Evolutionary conservation across 2,797 vertebrate genomes (phyloP).

Genomic region (Scyliorhinus canicula): DNA sequence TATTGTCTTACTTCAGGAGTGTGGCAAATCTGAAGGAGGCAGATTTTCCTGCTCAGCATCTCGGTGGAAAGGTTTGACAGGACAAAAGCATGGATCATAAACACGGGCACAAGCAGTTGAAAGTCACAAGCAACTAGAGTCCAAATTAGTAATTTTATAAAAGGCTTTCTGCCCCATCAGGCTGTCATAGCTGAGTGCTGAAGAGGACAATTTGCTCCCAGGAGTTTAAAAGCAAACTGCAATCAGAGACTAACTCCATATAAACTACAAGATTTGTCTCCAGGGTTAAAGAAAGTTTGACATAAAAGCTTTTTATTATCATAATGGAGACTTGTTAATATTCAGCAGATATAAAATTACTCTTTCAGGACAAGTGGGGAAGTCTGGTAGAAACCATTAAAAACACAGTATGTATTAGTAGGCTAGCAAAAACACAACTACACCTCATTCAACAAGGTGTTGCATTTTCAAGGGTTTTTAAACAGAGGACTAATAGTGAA

Average conservation of each 20-base stretch:
- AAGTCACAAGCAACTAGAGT: not conserved
- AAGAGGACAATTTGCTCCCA: not conserved
- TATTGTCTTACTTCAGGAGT: not conserved
- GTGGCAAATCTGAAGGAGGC: not conserved
- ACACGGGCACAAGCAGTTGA: not conserved
- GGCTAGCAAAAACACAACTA: too few relatives aligned
- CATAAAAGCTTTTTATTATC: not conserved
- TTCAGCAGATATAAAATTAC: too few relatives aligned
- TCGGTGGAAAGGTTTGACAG: not conserved
- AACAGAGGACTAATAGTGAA: too few relatives aligned
- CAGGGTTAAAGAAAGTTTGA: not conserved
- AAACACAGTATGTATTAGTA: too few relatives aligned
- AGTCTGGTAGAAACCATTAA: too few relatives aligned
- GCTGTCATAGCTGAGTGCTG: not conserved
- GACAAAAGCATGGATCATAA: not conserved
- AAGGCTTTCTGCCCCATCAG: not conserved
- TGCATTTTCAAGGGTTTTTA: too few relatives aligned
- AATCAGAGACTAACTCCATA: not conserved
- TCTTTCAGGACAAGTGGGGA: too few relatives aligned
- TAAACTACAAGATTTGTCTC: not conserved
- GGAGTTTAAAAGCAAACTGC: not conserved
- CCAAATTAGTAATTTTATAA: not conserved
- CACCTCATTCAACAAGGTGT: too few relatives aligned
- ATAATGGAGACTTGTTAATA: too few relatives aligned
- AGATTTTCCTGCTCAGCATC: not conserved